Percentiles rank a stretch among this genome's conserved stretches.
These are phyloP conservation scores for Chrysoperla carnea DNA, from an alignment of 1,140 invertebrate genomes.

Conservation along the genomic window DNA sequence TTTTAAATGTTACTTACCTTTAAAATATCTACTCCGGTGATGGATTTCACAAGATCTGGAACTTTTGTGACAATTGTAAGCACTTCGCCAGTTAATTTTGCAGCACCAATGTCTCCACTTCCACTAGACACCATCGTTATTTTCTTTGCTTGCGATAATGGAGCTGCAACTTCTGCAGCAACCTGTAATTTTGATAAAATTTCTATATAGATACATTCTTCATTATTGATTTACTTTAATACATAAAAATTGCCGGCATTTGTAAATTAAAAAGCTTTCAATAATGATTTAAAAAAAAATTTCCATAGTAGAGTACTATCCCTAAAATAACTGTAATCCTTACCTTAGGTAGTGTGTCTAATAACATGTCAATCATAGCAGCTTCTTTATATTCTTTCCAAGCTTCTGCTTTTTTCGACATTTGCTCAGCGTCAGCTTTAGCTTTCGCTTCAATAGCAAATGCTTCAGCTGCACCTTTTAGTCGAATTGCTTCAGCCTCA, in stretches of 20 bases:
- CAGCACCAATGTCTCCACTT: conserved; percentile 78
- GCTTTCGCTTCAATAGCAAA: conserved; percentile 87
- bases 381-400: conserved; percentile 92
- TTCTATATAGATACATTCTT: too few relatives aligned
- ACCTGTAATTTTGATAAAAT: conserved; percentile 34
- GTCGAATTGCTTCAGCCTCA: conserved; percentile 73
- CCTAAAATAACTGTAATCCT: too few relatives aligned
- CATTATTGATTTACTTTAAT: too few relatives aligned
- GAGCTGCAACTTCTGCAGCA: conserved; percentile 89
- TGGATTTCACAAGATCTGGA: conserved; percentile 70
- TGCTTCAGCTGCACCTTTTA: conserved; percentile 74
- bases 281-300: too few relatives aligned
- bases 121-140: conserved; percentile 76
- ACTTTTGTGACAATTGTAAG: conserved; percentile 81
- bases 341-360: conserved; percentile 92
- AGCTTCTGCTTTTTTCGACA: conserved; percentile 91
- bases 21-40: conserved; percentile 85
- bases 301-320: too few relatives aligned
- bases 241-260: too few relatives aligned
- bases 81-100: conserved; percentile 86
- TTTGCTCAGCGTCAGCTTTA: conserved; percentile 88
- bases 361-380: conserved; percentile 93
- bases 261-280: too few relatives aligned
- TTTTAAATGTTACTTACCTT: conserved; percentile 35
- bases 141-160: conserved; percentile 78